Conservation (phyloP, 1,140 invertebrate genomes). For the Gryon sp. region DNA sequence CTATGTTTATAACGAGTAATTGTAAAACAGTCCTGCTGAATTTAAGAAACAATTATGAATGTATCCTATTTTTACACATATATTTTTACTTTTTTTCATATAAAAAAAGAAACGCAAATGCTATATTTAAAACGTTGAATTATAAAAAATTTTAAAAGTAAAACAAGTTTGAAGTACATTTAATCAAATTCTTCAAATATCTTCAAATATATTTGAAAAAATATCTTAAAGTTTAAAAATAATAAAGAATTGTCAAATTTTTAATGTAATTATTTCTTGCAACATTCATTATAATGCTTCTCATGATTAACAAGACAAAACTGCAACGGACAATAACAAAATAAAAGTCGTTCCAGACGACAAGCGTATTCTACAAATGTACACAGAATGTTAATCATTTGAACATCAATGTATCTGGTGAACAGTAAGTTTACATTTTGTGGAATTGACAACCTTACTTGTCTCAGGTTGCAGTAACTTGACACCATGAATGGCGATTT, state of each 20-base stretch:
- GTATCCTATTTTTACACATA: neutral
- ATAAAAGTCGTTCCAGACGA: constrained; percentile 64
- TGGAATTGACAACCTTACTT: no score
- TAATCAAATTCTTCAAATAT: no score
- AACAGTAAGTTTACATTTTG: no score
- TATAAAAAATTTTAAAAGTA: no score
- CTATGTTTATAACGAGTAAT: constrained; percentile 17
- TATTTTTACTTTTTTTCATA: no score
- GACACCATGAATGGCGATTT: no score
- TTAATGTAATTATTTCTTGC: no score
- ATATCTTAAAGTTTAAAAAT: neutral
- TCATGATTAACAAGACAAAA: constrained; percentile 27
- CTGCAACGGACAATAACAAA: constrained; percentile 33
- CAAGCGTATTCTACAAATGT: constrained; percentile 49
- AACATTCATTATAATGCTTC: neutral
- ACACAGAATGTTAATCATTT: constrained; percentile 51
- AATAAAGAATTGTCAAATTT: neutral
- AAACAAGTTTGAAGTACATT: no score
- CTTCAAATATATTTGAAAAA: neutral
- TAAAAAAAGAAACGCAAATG: no score
- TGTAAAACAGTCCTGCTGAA: constrained; percentile 36
- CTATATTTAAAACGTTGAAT: no score
- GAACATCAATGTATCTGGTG: neutral
- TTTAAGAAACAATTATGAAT: constrained; percentile 7
- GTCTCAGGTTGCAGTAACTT: no score